phyloP scores from a whole-genome alignment of 1,140 invertebrate species.

The Portunus trituberculatus region DNA sequence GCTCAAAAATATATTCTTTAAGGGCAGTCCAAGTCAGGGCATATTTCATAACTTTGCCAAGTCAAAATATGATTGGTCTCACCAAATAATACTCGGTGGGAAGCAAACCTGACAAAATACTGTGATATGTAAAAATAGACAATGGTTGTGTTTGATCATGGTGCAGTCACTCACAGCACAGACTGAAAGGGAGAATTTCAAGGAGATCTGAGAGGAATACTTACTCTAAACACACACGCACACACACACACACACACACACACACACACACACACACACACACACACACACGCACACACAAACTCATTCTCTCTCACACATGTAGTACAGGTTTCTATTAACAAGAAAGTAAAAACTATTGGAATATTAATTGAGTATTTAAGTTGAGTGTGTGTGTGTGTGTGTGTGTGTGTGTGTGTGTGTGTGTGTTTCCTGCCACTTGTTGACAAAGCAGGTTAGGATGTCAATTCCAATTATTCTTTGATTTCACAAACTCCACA shows the following conservation, averaged over 20 bases:
- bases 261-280: too few species aligned
- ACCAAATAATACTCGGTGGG: slow-evolving; percentile 17
- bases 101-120: slow-evolving; percentile 28
- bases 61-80: slow-evolving; percentile 52
- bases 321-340: too few species aligned
- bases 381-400: too few species aligned
- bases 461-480: slow-evolving; percentile 45
- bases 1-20: slow-evolving; percentile 76
- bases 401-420: too few species aligned
- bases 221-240: too few species aligned
- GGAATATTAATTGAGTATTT: too few species aligned
- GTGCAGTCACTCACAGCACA: background rate
- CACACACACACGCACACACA: too few species aligned
- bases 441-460: slow-evolving; percentile 57
- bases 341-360: too few species aligned
- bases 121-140: slow-evolving; percentile 69
- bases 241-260: background rate
- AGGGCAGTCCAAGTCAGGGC: slow-evolving; percentile 52
- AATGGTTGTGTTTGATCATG: slow-evolving; percentile 29
- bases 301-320: too few species aligned
- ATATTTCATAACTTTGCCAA: slow-evolving; percentile 67
- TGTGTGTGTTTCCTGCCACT: background rate
- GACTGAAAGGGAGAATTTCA: slow-evolving; percentile 21
- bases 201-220: background rate
- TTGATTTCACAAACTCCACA: slow-evolving; percentile 66